phyloP scores from a whole-genome alignment of 2,888 invertebrate species.

The Clunio marinus region DNA sequence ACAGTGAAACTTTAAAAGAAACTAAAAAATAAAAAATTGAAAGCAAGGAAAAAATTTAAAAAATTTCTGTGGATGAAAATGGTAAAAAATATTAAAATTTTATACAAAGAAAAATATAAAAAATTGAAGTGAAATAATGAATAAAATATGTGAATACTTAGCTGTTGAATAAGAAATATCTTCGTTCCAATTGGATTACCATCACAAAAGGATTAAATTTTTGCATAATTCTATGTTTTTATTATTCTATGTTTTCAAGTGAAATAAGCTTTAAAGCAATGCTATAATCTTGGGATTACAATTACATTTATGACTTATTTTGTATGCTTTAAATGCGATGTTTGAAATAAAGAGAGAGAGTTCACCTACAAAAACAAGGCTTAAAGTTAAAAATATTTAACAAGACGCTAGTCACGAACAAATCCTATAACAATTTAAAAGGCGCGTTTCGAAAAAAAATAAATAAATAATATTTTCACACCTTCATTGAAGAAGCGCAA shows the following conservation, averaged over 20 bases:
- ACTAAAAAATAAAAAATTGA: not conserved
- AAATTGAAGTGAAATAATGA: not conserved
- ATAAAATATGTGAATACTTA: not conserved
- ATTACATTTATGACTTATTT: too few relatives aligned
- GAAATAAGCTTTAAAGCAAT: too few relatives aligned
- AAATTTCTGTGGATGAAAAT: not conserved
- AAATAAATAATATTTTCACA: not conserved
- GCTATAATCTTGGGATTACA: too few relatives aligned
- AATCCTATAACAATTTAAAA: too few relatives aligned
- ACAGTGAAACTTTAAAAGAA: not conserved
- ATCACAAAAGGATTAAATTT: not conserved
- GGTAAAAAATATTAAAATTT: not conserved
- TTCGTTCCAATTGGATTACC: not conserved
- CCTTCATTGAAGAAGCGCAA: not conserved
- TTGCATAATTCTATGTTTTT: too few relatives aligned
- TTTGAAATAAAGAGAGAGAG: too few relatives aligned
- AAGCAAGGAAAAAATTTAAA: not conserved
- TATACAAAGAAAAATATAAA: not conserved
- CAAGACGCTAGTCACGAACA: too few relatives aligned
- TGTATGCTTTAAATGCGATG: not conserved
- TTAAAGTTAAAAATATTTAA: too few relatives aligned
- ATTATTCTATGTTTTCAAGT: too few relatives aligned
- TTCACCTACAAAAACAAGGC: too few relatives aligned
- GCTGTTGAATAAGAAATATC: not conserved
- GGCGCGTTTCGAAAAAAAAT: not conserved